Conservation (phyloP, 2,113 vertebrate species). For the Pygoscelis antarcticus region DNA sequence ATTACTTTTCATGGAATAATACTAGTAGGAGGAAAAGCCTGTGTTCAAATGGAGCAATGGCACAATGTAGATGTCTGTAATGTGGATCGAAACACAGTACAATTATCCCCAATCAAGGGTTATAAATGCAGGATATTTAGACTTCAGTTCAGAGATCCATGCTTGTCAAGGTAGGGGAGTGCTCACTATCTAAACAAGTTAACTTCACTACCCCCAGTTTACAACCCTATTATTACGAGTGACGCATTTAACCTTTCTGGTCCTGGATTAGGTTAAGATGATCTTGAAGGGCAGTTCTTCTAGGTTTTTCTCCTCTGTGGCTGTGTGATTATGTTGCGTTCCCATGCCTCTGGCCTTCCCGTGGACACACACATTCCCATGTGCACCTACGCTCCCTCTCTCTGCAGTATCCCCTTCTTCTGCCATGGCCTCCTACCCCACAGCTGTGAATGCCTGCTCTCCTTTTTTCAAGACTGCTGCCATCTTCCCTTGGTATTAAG, state of each 20-base stretch:
- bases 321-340: neutral
- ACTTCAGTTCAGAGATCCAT: neutral
- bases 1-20: neutral
- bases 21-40: neutral
- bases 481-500: neutral
- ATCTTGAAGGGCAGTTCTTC: neutral
- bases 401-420: neutral
- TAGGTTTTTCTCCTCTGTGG: neutral
- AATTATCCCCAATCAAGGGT: neutral
- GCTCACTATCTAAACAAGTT: neutral
- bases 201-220: neutral
- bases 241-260: neutral
- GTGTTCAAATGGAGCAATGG: neutral
- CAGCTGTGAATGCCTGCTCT: neutral
- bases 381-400: fast-evolving
- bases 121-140: neutral
- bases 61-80: neutral
- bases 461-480: neutral
- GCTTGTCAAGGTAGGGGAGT: neutral
- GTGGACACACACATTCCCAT: neutral
- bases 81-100: neutral
- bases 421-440: neutral
- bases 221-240: neutral
- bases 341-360: neutral
- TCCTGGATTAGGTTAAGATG: neutral